phyloP scores from a whole-genome alignment of 2,113 vertebrate genomes.

The Ctenodactylus gundi region DNA sequence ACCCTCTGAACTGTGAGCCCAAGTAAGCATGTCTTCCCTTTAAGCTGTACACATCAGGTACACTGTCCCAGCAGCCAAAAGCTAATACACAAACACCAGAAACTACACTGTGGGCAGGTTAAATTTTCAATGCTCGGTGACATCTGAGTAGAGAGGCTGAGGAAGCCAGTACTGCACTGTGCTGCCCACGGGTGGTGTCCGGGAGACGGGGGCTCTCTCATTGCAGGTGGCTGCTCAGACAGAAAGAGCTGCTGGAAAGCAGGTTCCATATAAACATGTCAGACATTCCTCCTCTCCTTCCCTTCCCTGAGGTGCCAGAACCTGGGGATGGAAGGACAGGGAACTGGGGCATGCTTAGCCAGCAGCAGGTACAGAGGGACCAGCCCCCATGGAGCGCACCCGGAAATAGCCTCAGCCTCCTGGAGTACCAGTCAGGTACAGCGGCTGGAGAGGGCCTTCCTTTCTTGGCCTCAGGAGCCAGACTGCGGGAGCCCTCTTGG shows the following conservation, averaged over 20 bases:
- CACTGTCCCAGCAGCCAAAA: not conserved
- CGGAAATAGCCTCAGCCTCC: not conserved
- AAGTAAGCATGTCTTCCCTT: not conserved
- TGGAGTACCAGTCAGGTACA: not conserved
- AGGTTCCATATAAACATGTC: not conserved
- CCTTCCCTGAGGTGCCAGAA: not conserved
- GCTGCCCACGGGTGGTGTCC: not conserved
- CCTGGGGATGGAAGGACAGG: not conserved
- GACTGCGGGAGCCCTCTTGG: not conserved
- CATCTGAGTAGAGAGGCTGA: not conserved
- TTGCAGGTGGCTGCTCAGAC: not conserved
- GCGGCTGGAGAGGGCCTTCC: not conserved
- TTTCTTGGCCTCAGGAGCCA: not conserved
- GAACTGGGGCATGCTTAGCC: not conserved
- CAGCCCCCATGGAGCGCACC: no score
- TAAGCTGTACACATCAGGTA: not conserved
- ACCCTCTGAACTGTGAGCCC: not conserved
- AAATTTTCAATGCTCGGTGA: not conserved
- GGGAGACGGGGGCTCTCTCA: not conserved
- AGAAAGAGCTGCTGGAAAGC: not conserved
- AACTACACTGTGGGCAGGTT: not conserved
- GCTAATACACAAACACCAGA: not conserved
- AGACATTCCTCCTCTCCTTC: not conserved
- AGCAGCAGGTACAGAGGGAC: no score
- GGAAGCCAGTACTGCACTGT: rapidly evolving